A percentile compares a stretch with the other conserved stretches of the same genome.
Conservation (phyloP, 2,113 vertebrate genomes). For the Maccullochella peelii region DNA sequence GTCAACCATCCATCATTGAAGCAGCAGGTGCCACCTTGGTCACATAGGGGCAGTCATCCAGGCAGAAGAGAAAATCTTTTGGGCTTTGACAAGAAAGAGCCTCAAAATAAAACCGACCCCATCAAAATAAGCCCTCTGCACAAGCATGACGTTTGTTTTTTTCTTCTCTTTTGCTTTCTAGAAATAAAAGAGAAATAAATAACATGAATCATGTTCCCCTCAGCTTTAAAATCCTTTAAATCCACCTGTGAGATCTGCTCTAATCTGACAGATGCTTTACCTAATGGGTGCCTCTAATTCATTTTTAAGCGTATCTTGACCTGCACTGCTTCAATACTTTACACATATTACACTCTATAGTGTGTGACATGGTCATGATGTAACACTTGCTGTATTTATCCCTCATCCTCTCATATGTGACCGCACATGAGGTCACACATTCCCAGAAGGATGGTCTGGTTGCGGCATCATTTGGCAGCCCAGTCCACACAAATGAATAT, state of each 20-base stretch:
- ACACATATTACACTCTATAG: background rate
- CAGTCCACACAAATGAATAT: slow-evolving; percentile 58
- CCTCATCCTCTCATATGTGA: background rate
- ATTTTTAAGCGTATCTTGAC: slow-evolving; percentile 35
- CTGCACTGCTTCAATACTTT: slow-evolving; percentile 7
- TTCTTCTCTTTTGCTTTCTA: background rate
- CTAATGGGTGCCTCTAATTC: slow-evolving; percentile 37
- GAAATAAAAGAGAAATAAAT: slow-evolving; percentile 33
- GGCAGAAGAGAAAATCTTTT: slow-evolving; percentile 25
- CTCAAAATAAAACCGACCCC: slow-evolving; percentile 14
- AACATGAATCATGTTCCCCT: slow-evolving; percentile 22
- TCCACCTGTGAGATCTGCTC: slow-evolving; percentile 42
- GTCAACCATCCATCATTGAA: slow-evolving; percentile 46
- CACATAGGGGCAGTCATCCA: slow-evolving; percentile 16
- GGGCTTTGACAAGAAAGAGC: slow-evolving; percentile 3
- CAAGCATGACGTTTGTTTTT: background rate
- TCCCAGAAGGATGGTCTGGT: background rate
- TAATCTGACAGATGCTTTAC: slow-evolving; percentile 54
- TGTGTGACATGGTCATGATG: background rate
- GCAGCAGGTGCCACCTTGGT: slow-evolving; percentile 48
- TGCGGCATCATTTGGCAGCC: slow-evolving; percentile 9
- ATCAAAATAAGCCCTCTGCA: slow-evolving; percentile 4
- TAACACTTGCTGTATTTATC: slow-evolving; percentile 16
- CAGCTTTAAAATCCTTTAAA: slow-evolving; percentile 43
- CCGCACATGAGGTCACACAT: slow-evolving; percentile 21